Evolutionary conservation across 2,888 invertebrate species (phyloP).

Genomic region (Eledone cirrhosa): DNA sequence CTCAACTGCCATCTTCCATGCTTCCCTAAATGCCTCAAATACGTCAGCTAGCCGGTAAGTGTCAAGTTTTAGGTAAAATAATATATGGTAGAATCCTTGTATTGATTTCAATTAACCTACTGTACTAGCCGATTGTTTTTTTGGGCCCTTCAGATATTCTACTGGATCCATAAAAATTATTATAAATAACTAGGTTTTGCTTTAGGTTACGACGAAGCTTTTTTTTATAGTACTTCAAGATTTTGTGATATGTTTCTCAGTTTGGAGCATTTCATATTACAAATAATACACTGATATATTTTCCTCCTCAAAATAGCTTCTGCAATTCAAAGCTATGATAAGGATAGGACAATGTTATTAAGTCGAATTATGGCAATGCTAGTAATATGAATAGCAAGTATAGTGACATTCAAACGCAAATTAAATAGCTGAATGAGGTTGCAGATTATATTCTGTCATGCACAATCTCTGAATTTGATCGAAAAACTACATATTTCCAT

Average conservation of each 20-base stretch:
- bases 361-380: neutral
- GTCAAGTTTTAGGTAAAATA: no score
- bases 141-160: no score
- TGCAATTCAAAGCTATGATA: neutral
- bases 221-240: neutral
- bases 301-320: neutral
- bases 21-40: no score
- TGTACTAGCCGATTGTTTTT: no score
- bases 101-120: no score
- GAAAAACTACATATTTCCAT: neutral
- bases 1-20: no score
- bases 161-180: neutral
- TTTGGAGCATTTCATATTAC: neutral
- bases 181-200: no score
- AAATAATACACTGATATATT: neutral
- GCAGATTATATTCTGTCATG: neutral
- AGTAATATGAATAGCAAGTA: neutral
- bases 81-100: no score
- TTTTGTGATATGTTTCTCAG: neutral
- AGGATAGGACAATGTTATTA: no score
- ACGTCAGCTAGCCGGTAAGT: no score
- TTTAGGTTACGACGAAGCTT: no score
- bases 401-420: neutral
- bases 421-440: slow-evolving; percentile 12
- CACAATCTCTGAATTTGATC: no score